Evolutionary conservation across 2,888 invertebrate genomes (phyloP).

Genomic region (Macropis europaea): DNA sequence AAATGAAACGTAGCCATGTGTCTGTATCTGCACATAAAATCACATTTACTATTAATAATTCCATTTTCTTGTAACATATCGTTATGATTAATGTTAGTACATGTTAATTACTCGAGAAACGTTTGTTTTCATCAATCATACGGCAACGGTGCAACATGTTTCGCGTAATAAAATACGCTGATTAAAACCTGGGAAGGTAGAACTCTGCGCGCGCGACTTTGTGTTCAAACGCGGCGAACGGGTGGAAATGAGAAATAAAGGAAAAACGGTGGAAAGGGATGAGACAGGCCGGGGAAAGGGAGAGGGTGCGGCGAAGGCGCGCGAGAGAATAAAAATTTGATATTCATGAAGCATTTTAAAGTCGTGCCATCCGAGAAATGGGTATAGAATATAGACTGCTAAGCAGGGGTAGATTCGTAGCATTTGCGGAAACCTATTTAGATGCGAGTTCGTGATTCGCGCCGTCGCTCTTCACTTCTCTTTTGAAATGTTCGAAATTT

Average conservation of each 20-base stretch:
- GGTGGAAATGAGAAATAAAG: slow-evolving; percentile 37
- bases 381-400: slow-evolving; percentile 57
- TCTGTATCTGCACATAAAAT: too few relatives aligned
- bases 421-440: slow-evolving; percentile 67
- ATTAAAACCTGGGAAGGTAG: slow-evolving; percentile 23
- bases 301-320: slow-evolving; percentile 29
- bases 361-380: slow-evolving; percentile 61
- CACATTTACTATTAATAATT: too few relatives aligned
- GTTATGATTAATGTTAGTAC: too few relatives aligned
- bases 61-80: too few relatives aligned
- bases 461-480: slow-evolving; percentile 16
- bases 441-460: slow-evolving; percentile 66
- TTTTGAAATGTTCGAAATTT: not conserved
- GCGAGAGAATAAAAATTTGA: slow-evolving; percentile 66
- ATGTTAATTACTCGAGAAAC: too few relatives aligned
- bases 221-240: slow-evolving; percentile 33
- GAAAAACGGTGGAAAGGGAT: not conserved
- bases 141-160: too few relatives aligned
- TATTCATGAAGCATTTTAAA: slow-evolving; percentile 74
- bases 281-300: slow-evolving; percentile 11
- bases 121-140: too few relatives aligned
- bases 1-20: too few relatives aligned
- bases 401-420: slow-evolving; percentile 55
- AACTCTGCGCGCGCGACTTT: slow-evolving; percentile 24
- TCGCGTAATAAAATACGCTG: too few relatives aligned